Evolutionary conservation across 2,888 invertebrate species (phyloP).

Genomic region (Temnothorax unifasciatus): DNA sequence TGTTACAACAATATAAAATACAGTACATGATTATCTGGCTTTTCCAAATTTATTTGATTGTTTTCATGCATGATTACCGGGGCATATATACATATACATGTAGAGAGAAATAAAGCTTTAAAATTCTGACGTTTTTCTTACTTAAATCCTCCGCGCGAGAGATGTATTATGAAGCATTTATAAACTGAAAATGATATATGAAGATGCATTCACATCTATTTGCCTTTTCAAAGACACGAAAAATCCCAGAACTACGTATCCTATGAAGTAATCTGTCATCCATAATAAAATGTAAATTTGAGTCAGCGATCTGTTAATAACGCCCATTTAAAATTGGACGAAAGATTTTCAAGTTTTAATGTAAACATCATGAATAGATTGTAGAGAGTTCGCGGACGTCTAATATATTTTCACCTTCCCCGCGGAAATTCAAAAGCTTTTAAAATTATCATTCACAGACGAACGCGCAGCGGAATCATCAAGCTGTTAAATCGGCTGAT

Average conservation of each 20-base stretch:
- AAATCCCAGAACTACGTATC: background rate
- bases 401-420: background rate
- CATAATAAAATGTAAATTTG: slow-evolving; percentile 24
- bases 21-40: background rate
- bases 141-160: background rate
- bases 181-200: slow-evolving; percentile 9
- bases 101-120: background rate
- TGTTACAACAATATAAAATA: background rate
- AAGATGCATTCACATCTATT: slow-evolving; percentile 21
- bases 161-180: background rate
- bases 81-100: background rate
- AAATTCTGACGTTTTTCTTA: background rate
- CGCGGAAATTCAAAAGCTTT: slow-evolving; percentile 3
- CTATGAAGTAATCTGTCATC: background rate
- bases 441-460: slow-evolving; percentile 26
- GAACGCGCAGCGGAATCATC: background rate
- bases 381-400: background rate
- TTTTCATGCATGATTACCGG: background rate
- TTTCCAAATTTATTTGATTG: background rate
- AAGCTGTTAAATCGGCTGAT: slow-evolving; percentile 31
- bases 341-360: background rate
- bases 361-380: slow-evolving; percentile 12
- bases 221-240: background rate
- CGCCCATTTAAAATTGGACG: background rate
- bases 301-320: background rate